phyloP scores from a whole-genome alignment of 2,113 vertebrate genomes.

The Eurystomus gularis region DNA sequence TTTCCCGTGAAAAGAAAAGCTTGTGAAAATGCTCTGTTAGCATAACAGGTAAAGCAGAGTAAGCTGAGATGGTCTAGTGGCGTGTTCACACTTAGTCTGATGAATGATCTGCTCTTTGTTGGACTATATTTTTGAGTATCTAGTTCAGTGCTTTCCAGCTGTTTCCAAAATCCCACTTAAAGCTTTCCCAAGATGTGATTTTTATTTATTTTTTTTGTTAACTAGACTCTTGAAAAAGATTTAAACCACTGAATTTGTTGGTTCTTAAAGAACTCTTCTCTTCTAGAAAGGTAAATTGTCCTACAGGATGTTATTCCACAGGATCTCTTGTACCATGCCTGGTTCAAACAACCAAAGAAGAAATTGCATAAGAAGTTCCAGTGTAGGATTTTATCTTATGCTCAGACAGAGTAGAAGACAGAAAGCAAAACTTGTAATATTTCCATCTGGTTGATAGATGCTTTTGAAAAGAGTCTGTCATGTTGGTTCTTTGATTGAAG shows the following conservation, averaged over 20 bases:
- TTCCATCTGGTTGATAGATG: not conserved
- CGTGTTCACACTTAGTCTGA: not conserved
- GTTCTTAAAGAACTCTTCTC: not conserved
- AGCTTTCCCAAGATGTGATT: not conserved
- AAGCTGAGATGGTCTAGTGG: not conserved
- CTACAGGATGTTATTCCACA: not conserved
- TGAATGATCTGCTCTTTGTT: not conserved
- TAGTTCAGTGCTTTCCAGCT: not conserved
- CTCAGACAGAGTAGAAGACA: not conserved
- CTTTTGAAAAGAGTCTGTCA: not conserved
- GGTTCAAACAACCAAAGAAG: not conserved
- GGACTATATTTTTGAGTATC: not conserved
- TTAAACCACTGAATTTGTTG: not conserved
- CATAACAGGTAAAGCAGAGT: not conserved
- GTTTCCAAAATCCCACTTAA: not conserved
- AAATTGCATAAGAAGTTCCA: not conserved
- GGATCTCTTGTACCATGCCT: not conserved
- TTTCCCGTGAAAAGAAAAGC: not conserved
- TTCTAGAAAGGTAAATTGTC: not conserved
- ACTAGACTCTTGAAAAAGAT: not conserved
- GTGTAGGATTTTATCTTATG: not conserved
- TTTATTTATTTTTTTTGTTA: not conserved
- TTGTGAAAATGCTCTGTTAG: not conserved
- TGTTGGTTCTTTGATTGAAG: not conserved
- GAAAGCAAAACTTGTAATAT: not conserved